These are phyloP conservation scores for Chloroceryle aenea DNA, from an alignment of 2,113 vertebrate species.

Conservation along the genomic window DNA sequence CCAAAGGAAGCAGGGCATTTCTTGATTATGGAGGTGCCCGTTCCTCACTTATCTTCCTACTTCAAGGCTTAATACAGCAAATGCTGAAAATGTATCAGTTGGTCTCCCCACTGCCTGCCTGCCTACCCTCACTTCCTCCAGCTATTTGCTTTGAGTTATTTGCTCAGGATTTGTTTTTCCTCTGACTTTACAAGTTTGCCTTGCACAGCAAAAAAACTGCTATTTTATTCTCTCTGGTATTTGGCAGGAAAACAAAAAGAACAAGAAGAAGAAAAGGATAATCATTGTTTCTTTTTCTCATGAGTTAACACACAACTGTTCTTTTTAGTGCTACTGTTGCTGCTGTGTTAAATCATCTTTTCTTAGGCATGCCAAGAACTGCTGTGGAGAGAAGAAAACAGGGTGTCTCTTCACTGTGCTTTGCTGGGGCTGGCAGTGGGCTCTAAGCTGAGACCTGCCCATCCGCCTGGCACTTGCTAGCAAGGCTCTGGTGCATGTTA, in stretches of 20 bases:
- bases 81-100: neutral
- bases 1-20: neutral
- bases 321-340: conserved; percentile 42
- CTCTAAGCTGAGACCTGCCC: conserved; percentile 1
- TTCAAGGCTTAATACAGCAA: neutral
- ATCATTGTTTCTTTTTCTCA: conserved; percentile 18
- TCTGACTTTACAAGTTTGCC: conserved; percentile 56
- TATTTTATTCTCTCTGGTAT: conserved; percentile 46
- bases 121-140: conserved; percentile 7
- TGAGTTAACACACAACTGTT: conserved; percentile 34
- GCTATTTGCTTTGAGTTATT: conserved; percentile 59
- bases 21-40: neutral
- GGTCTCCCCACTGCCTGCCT: neutral
- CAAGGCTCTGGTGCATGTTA: neutral
- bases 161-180: conserved; percentile 60
- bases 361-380: neutral
- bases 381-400: neutral
- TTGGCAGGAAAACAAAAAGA: conserved; percentile 56
- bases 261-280: conserved; percentile 47
- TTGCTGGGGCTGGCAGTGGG: neutral
- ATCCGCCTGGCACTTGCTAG: rapidly evolving
- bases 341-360: conserved; percentile 17
- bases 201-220: conserved; percentile 19
- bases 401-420: neutral
- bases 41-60: neutral